Evolutionary conservation across 2,888 invertebrate species (phyloP), one percentile per base, ranked within the genome.

Genomic region (Parnassius glacialis): DNA sequence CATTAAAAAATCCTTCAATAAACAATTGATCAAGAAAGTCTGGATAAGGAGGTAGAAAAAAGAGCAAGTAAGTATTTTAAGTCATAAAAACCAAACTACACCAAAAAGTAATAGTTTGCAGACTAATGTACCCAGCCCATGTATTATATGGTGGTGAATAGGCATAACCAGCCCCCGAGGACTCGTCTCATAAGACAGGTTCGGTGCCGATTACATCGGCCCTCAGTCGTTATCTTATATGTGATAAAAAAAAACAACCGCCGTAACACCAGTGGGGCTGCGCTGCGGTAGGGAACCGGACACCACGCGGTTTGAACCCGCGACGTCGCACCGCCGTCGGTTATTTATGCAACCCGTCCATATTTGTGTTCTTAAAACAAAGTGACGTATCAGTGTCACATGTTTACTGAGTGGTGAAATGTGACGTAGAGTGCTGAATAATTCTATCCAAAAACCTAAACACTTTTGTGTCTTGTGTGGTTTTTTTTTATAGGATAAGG

Each of bases 231-330:
- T 56, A 61, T 56, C 51, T 61, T 61, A 60, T 42, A 52, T 16
- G 20, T 10, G 25, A 55, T 43, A 55, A 55, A 55, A 60, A 50
- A 55, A 54, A 55, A 56, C 52, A 52, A 54, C 50, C 41, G 48
- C 64, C 68, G 67, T 72, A 68, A 71, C 65, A 74, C 68, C 73
- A 70, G 71, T 73, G 78, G 70, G 66, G 64, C 51, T 44, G 45
- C n/a, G 43, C 48, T 76, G 79, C 69, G 78, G 79, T 75, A 41
- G 43, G 75, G 53, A 80, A 85, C 64, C 20, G 34, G 72, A 85
- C 71, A 77, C 75, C 60, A 61, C 72, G 83, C 72, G 82, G 81
- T 80, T 80, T 81, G 81, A 82, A 83, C 83, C 70, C 74, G 60
- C 68, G 72, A 70, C 69, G 74, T 44, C 52, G 34, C 52, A 44